phyloP scores from a whole-genome alignment of 2,113 vertebrate genomes.

The Chelonoidis abingdonii region DNA sequence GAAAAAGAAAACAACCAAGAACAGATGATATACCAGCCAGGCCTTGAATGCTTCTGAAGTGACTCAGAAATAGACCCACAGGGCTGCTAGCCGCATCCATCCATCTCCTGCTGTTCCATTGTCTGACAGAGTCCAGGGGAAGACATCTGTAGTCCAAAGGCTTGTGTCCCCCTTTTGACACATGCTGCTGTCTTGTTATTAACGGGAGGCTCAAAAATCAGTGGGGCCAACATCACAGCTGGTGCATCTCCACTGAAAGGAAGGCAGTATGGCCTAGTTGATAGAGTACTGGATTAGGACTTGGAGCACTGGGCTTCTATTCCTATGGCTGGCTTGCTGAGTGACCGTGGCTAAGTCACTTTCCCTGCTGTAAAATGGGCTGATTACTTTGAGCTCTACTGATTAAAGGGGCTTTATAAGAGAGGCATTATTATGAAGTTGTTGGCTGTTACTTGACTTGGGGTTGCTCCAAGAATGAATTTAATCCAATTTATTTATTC shows the following conservation, averaged over 20 bases:
- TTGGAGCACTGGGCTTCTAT: background rate
- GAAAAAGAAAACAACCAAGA: background rate
- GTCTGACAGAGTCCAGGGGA: background rate
- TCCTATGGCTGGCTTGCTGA: background rate
- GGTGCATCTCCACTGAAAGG: background rate
- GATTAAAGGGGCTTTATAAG: background rate
- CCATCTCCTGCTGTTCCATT: background rate
- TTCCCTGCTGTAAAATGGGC: background rate
- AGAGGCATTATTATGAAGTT: background rate
- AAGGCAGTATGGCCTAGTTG: background rate
- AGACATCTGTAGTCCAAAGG: background rate
- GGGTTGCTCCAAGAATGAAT: background rate
- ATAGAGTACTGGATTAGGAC: no score
- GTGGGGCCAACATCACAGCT: background rate
- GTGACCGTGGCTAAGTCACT: background rate
- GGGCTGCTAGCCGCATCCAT: background rate
- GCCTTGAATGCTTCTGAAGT: background rate
- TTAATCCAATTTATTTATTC: constrained; percentile 9
- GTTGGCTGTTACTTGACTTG: background rate
- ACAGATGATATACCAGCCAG: background rate
- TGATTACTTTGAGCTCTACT: background rate
- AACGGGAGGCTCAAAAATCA: background rate
- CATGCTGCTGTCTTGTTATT: background rate
- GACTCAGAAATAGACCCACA: background rate
- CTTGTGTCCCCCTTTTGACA: no score